phyloP scores from a whole-genome alignment of 1,140 invertebrate genomes.

The Coenobita brevimanus region DNA sequence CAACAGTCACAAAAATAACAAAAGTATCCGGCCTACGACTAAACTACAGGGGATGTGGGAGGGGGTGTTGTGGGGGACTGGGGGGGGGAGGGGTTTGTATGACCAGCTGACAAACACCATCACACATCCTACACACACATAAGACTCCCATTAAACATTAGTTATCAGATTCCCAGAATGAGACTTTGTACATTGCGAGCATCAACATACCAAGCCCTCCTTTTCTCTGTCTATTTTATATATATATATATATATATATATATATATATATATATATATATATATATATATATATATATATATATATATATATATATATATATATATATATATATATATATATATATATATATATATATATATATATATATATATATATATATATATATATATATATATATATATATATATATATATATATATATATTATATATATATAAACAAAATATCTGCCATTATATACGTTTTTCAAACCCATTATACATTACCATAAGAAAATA shows the following conservation, averaged over 20 bases:
- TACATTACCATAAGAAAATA: constrained; percentile 68
- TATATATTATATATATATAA: background rate
- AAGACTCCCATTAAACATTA: constrained; percentile 56
- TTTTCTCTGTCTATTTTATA: background rate
- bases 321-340: background rate
- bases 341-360: background rate
- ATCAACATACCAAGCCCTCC: constrained; percentile 67
- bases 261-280: background rate
- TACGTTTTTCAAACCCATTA: constrained; percentile 9
- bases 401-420: background rate
- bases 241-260: constrained; percentile 1
- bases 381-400: background rate
- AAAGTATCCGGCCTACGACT: constrained; percentile 53
- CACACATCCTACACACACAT: constrained; percentile 57
- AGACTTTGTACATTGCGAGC: constrained; percentile 68
- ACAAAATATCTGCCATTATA: background rate
- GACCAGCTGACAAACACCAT: constrained; percentile 49
- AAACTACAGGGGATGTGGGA: constrained; percentile 41
- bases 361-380: background rate
- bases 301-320: background rate
- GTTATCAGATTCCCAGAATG: constrained; percentile 52
- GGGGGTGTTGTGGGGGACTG: background rate
- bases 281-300: constrained; percentile 18
- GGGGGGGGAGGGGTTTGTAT: constrained; percentile 26
- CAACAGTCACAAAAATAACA: constrained; percentile 62